phyloP scores from a whole-genome alignment of 2,888 invertebrate species.

The Microplitis manilae region DNA sequence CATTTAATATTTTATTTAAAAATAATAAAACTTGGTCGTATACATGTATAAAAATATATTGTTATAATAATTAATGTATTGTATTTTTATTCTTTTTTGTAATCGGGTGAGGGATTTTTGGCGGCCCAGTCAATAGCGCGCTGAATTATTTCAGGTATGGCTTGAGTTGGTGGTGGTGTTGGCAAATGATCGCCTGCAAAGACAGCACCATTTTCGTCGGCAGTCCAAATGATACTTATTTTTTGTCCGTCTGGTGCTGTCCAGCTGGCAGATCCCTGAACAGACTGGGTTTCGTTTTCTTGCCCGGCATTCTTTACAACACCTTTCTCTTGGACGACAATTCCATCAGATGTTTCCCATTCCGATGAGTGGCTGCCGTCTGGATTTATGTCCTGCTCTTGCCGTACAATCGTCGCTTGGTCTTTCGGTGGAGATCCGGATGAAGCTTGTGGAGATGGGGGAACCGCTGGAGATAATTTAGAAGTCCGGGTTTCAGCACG shows the following conservation, averaged over 20 bases:
- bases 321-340: conserved; percentile 41
- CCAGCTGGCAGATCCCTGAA: conserved; percentile 47
- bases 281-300: conserved; percentile 43
- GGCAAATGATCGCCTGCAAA: conserved; percentile 49
- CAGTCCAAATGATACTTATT: conserved; percentile 44
- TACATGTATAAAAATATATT: too few relatives aligned
- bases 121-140: conserved; percentile 50
- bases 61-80: background rate
- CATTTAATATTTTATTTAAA: too few relatives aligned
- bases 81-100: background rate
- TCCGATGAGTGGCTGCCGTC: conserved; percentile 59
- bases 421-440: conserved; percentile 24
- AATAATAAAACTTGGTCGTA: too few relatives aligned
- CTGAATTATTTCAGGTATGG: conserved; percentile 52
- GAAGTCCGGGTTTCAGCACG: too few relatives aligned
- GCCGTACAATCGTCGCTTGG: conserved; percentile 58
- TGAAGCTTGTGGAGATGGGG: too few relatives aligned
- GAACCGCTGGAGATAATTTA: background rate
- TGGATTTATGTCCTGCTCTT: conserved; percentile 58
- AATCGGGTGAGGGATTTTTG: conserved; percentile 42
- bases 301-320: conserved; percentile 44
- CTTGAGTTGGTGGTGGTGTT: conserved; percentile 47
- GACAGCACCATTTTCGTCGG: conserved; percentile 48
- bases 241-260: conserved; percentile 47
- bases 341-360: conserved; percentile 62